phyloP scores from a whole-genome alignment of 2,113 vertebrate species.

The Notechis scutatus region DNA sequence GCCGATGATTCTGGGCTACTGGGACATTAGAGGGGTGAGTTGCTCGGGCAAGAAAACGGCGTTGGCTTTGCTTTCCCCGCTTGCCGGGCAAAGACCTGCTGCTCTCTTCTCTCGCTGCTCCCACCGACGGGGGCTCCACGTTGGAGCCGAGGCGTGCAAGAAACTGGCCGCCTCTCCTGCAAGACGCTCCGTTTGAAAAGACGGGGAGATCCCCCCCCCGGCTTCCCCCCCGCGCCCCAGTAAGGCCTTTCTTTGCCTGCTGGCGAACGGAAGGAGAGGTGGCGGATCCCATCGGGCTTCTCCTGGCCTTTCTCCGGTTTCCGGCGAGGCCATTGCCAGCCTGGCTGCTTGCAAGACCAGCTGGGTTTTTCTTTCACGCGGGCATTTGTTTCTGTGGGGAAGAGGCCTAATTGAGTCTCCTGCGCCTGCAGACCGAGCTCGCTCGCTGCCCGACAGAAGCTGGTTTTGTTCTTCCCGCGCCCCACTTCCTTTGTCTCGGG shows the following conservation, averaged over 20 bases:
- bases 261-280: not conserved
- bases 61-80: not conserved
- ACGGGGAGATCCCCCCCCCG: not conserved
- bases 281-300: not conserved
- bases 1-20: constrained; percentile 77
- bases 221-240: not conserved
- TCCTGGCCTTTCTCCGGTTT: not conserved
- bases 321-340: not conserved
- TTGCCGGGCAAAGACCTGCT: not conserved
- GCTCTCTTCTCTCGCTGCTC: not conserved
- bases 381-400: not conserved
- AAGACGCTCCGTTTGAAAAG: not conserved
- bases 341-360: not conserved
- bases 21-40: constrained; percentile 86
- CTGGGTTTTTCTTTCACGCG: not conserved
- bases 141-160: not conserved
- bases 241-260: not conserved
- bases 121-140: not conserved
- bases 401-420: not conserved
- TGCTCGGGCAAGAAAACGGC: not conserved
- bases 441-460: not conserved
- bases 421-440: not conserved
- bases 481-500: not conserved
- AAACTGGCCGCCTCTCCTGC: not conserved
- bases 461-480: not conserved